Conservation (phyloP, 2,888 invertebrate genomes). For the Latrodectus hesperus region DNA sequence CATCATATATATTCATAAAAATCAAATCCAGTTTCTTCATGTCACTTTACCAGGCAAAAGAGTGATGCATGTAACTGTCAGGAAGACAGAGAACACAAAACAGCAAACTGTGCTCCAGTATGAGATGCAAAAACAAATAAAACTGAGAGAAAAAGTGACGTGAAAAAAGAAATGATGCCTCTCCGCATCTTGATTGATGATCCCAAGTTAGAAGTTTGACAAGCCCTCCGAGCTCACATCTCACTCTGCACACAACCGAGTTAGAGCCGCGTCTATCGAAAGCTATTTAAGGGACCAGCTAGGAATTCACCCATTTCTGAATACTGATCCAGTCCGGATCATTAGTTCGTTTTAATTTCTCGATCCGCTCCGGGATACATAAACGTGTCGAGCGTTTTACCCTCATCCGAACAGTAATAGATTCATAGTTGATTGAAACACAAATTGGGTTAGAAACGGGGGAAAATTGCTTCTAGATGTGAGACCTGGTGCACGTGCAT, state of each 20-base stretch:
- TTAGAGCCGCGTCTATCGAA: not conserved
- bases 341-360: constrained; percentile 13
- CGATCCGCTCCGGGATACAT: not conserved
- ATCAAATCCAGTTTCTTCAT: not conserved
- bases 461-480: constrained; percentile 8
- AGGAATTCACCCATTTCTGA: not conserved
- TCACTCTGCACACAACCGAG: not conserved
- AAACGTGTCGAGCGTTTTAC: not conserved
- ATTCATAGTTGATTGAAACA: constrained; percentile 18
- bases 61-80: not conserved
- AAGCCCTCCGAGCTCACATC: constrained; percentile 21
- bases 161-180: constrained; percentile 1
- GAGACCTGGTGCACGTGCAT: not conserved
- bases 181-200: constrained; percentile 40
- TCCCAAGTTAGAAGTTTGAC: constrained; percentile 28
- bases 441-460: constrained; percentile 26
- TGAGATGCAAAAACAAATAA: not conserved
- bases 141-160: not conserved
- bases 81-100: not conserved
- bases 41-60: not conserved
- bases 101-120: not conserved
- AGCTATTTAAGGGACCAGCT: not conserved
- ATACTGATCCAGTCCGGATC: not conserved
- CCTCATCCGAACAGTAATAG: constrained; percentile 34
- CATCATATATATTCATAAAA: not conserved